Base-by-base conservation (phyloP, 2,888 invertebrate genomes). In the Lobophora halterata region DNA sequence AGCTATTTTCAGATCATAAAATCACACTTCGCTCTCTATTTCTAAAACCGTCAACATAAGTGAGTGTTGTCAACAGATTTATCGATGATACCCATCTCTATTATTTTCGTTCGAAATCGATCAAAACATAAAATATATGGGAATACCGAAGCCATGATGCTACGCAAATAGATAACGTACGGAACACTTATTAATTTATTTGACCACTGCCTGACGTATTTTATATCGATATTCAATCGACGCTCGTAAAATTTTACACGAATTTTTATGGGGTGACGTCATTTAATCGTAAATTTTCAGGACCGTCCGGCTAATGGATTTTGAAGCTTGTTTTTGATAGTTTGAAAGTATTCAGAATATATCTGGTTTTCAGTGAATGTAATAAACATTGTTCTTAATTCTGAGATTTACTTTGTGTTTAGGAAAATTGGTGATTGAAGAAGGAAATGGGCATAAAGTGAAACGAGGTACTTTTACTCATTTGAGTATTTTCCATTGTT, bases 141-240 rank as follows among this genome's bases (percentile, higher is more conserved):
- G 20, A 30, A 44, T 36, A 36, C 46, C 38, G 16, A 31, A 27
- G 23, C 16, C 20, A 12, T 42, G 39, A 42, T 32, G 38, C 28
- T 44, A 45, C 48, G 34, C 33, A 46, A 48, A 53, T 53, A 53
- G 50, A 50, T 24, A 39, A 39, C 45, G 31, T 44, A 39, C 32
- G 38, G 50, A 56, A 57, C 56, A 58, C 58, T 57, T 56, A 56
- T 55, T 56, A 49, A 57, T 56, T 58, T 56, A 55, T 58, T 57
- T 49, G 49, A 55, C 56, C 58, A 47, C 53, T 39, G 44, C 32
- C 48, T 58, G 58, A 53, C 58, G 58, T 56, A 47, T 51, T 52
- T 52, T 47, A 55, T 49, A 46, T 53, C 52, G 46, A 55, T 58
- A 56, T 52, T 44, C 50, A 43, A 48, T 51, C 36, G 28, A 19